Base-by-base conservation (phyloP, 2,113 vertebrate genomes). In the Litocranius walleri region DNA sequence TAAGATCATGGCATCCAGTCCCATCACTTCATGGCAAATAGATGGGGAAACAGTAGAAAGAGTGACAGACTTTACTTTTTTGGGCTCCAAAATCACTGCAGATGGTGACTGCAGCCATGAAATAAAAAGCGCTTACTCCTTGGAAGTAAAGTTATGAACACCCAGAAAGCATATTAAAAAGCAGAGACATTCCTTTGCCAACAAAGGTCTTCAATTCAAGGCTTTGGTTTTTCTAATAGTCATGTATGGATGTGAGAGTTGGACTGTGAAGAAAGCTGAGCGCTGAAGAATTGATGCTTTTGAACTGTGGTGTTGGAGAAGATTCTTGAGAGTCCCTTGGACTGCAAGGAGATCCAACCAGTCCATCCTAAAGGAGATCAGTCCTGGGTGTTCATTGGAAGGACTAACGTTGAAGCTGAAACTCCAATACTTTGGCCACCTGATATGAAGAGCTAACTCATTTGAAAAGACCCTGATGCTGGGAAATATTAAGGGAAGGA, bases 221-320 rank as follows among this genome's bases (percentile, higher is more conserved):
- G 8, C 56, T 57, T 1, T 57, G 56, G 21, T 57, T 57, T 57
- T 57, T 57, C 56, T 4, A 23, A 1, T 57, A 3, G 21, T 57
- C 56, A 57, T 57, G 56, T 23, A 57, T 9, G 21, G 33, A n/a
- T 10, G 16, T 19, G 16, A n/a, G 33, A 19, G 16, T 19, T 19
- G 64, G 64, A 67, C 16, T 19, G 2, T 67, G 17, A 67, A n/a
- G 64, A n/a, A 67, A 19, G 64, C 64, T 5, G 64, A 67, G 64
- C 15, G 0, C 33, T 0, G 0, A n/a, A 36, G 17, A 67, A 67
- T 21, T n/a, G 64, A n/a, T 67, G 33, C 64, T 67, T 67, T 67
- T 67, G 17, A 67, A 67, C 17, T 67, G 64, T 67, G 17, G 8
- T 67, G 2, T 36, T 67, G 33, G 33, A 67, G 64, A 36, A 67